Evolutionary conservation across 2,797 vertebrate species (phyloP).

Genomic region (Rallus crepitans): DNA sequence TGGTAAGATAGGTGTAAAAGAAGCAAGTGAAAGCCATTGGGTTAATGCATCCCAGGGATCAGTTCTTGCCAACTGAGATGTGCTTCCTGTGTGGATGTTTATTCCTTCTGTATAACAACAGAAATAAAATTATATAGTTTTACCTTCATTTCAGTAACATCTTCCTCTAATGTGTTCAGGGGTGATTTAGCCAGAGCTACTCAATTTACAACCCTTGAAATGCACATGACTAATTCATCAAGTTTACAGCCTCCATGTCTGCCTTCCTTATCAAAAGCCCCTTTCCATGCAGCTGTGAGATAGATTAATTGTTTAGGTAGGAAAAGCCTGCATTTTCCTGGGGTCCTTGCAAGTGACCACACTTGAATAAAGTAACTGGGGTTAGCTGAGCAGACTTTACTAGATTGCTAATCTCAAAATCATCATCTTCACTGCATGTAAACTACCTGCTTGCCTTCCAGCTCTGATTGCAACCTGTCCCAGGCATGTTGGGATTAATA

Average conservation of each 20-base stretch:
- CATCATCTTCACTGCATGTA: not conserved
- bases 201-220: not conserved
- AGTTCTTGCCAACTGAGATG: not conserved
- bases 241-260: not conserved
- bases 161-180: not conserved
- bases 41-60: not conserved
- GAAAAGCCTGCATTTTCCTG: not conserved
- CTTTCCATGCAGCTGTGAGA: not conserved
- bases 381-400: not conserved
- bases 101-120: not conserved
- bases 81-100: not conserved
- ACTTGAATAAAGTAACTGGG: not conserved
- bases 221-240: not conserved
- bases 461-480: not conserved
- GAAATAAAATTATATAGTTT: not conserved
- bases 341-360: not conserved
- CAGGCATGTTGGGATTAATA: not conserved
- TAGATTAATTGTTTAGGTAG: not conserved
- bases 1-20: not conserved
- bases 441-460: not conserved
- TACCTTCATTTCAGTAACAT: not conserved
- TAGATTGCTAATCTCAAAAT: not conserved
- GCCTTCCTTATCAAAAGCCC: not conserved
- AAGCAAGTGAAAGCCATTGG: not conserved
- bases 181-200: not conserved